Evolutionary conservation across 1,140 invertebrate species (phyloP), one percentile per base, ranked within the genome.

Genomic region (Drosophila persimilis): DNA sequence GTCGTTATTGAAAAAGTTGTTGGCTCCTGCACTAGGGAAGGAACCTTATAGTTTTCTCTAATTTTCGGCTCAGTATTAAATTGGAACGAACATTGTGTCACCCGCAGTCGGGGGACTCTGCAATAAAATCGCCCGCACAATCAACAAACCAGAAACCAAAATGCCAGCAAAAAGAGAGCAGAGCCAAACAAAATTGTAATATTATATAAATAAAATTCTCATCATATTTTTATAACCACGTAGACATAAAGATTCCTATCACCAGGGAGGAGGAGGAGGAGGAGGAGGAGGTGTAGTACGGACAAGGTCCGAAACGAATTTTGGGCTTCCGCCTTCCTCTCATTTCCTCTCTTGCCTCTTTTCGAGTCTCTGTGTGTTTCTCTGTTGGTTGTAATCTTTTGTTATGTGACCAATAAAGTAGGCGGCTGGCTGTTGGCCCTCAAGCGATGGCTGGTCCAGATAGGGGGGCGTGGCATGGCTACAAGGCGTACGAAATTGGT

Each of bases 341-440:
- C 35, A 3, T 26, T 26, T 26, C 24, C 24, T 3, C 29, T 31
- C 7, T 15, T 63, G 58, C 57, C 48, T 39, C 35, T 13, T 13
- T 39, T 39, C 11, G 11, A 13, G 24, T 26, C 41, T 50, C 29
- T 39, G 35, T 39, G 11, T 39, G 11, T 39, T 5, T 39, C 35
- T 39, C 35, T 62, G 58, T 72, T 61, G 65, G 65, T 66, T 73
- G 73, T 84, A 84, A 85, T 84, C 80, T 84, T 84, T 84, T 77
- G 81, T 86, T 86, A 86, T 86, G 81, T 80, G 81, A 74, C 81
- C 81, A 86, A 86, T 86, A 86, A 86, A 85, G 77, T 75, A 86
- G 81, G 81, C 77, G 77, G 81, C 77, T 9, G 31, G 31, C 35
- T 53, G 56, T 67, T 66, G 58, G 61, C 67, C 73, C 66, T 59